Evolutionary conservation across 2,797 vertebrate genomes (phyloP), one percentile per base, ranked within the genome.

Genomic region (Gephyroberyx darwinii): DNA sequence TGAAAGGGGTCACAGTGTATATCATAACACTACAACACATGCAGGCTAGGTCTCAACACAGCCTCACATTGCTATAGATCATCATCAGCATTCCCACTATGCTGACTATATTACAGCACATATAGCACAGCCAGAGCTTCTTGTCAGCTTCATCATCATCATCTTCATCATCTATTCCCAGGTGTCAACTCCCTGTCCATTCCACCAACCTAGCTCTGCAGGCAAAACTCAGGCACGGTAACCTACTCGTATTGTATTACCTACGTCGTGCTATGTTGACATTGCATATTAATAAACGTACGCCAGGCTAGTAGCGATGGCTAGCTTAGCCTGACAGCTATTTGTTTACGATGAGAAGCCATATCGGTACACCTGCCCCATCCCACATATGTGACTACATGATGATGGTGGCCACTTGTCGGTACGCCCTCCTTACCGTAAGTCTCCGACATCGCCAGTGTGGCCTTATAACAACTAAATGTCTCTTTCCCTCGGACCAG

Each of bases 401-500:
- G 57, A 19, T 58, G 31, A 51, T 1, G 5, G 45, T 57, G 33
- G 12, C 12, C 3, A 6, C 55, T 6, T 0, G 20, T 13, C 50
- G 4, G 50, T 14, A 3, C 64, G 26, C 20, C 16, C 41, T 62
- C 0, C 92, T 89, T 94, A 95, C 94, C 94, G 91, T 95, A 95
- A 2, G 94, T 94, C 85, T 95, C 94, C 67, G 94, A 95, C 94
- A 95, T 95, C 88, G 80, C 89, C 86, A 85, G 33, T 37, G 77
- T 73, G 76, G 78, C 84, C 88, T 81, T 76, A 70, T 35, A n/a
- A 65, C 78, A 70, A 65, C 48, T 30, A 57, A 50, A 16, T 26
- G 61, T 75, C 19, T 69, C 47, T 22, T 75, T 51, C 55, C 41
- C 60, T 59, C 71, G 67, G 39, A 55, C 10, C 52, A 67, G 33